Evolutionary conservation across 2,888 invertebrate genomes (phyloP).

Genomic region (Troides aeacus): DNA sequence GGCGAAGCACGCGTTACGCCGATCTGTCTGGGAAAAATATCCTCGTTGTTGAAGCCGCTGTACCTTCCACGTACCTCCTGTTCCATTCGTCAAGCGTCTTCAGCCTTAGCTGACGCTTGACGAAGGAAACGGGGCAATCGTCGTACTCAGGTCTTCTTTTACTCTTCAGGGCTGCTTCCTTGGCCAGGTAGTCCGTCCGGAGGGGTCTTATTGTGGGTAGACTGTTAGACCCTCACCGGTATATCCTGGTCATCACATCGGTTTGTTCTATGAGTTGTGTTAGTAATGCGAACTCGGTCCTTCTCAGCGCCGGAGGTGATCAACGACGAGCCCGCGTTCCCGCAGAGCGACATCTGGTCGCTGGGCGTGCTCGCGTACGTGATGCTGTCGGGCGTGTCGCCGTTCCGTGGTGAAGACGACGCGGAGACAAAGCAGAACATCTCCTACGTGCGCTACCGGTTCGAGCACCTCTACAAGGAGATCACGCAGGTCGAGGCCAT

Average conservation of each 20-base stretch:
- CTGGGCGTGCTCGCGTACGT: constrained; percentile 95
- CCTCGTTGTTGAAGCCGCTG: too few species aligned
- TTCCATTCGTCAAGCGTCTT: too few species aligned
- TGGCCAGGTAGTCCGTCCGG: too few species aligned
- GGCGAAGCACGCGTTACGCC: too few species aligned
- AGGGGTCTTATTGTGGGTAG: too few species aligned
- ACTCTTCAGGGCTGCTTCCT: too few species aligned
- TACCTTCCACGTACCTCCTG: too few species aligned
- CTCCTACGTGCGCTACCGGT: constrained; percentile 92
- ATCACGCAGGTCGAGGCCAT: constrained; percentile 84
- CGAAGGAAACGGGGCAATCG: too few species aligned
- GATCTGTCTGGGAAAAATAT: too few species aligned
- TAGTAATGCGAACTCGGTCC: background rate
- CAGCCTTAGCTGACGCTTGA: too few species aligned
- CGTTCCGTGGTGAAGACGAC: constrained; percentile 91
- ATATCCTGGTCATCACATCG: background rate
- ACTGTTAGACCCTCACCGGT: too few species aligned
- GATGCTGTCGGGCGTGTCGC: constrained; percentile 94
- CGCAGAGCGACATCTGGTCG: constrained; percentile 97
- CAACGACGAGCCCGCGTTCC: constrained; percentile 91
- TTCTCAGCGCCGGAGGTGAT: constrained; percentile 91
- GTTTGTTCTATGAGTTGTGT: background rate
- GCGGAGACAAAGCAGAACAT: constrained; percentile 95
- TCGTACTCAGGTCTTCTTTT: too few species aligned
- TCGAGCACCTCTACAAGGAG: constrained; percentile 96